Conservation (phyloP, 2,797 vertebrate genomes). For the Cossypha polioptera region DNA sequence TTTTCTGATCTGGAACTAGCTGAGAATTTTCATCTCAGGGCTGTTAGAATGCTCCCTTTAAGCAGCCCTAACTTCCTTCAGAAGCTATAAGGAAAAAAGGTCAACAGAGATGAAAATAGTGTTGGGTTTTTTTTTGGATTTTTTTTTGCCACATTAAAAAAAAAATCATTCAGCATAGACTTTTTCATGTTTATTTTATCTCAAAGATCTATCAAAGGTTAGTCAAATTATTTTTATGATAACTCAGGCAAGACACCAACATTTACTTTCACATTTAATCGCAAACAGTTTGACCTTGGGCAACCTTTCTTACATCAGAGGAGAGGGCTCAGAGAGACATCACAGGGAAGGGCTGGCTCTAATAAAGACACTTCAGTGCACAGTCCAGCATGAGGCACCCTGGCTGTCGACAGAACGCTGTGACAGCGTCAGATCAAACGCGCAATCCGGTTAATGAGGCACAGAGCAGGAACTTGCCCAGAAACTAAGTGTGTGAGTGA, state of each 20-base stretch:
- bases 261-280: background rate
- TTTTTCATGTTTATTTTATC: slow-evolving; percentile 3
- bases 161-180: background rate
- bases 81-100: background rate
- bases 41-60: background rate
- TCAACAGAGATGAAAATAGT: background rate
- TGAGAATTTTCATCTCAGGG: background rate
- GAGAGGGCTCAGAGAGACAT: background rate
- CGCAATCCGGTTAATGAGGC: background rate
- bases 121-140: background rate
- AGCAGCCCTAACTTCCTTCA: background rate
- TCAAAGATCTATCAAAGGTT: background rate
- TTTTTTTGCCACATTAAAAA: background rate
- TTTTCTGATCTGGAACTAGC: background rate
- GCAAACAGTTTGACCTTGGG: background rate
- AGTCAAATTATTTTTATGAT: background rate
- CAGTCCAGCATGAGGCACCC: background rate
- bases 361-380: background rate
- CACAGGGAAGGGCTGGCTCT: background rate
- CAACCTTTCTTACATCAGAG: background rate
- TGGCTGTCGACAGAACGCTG: background rate
- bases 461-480: background rate
- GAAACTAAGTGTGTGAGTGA: background rate
- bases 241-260: background rate
- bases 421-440: background rate